Evolutionary conservation across 2,888 invertebrate species (phyloP).

Genomic region (Lycophotia porphyrea): DNA sequence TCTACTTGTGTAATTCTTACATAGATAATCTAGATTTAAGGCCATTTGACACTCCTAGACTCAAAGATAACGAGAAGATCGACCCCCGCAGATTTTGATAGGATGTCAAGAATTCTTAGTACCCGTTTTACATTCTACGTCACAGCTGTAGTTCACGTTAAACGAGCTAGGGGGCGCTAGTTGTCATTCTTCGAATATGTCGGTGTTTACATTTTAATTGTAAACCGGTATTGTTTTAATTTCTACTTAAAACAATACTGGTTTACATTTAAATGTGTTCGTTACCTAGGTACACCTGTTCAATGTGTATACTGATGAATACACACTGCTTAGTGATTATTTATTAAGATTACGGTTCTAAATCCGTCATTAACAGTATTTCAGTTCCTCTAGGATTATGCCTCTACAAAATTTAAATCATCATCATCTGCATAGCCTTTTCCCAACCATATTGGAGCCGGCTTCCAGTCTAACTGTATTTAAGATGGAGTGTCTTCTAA

Average conservation of each 20-base stretch:
- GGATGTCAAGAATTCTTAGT: background rate
- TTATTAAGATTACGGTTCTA: background rate
- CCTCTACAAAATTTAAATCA: background rate
- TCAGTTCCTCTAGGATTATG: background rate
- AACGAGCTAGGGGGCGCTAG: constrained; percentile 51
- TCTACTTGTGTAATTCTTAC: background rate
- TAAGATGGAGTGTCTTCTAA: background rate
- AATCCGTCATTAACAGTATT: background rate
- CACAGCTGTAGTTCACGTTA: constrained; percentile 42
- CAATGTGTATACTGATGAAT: background rate
- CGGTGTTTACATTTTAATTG: constrained; percentile 35
- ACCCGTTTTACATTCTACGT: constrained; percentile 28
- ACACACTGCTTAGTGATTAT: too few relatives aligned
- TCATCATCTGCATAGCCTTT: background rate
- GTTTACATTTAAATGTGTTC: background rate
- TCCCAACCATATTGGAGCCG: background rate
- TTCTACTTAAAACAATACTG: background rate
- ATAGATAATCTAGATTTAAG: background rate
- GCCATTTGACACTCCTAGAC: constrained; percentile 40
- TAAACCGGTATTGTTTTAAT: constrained; percentile 17
- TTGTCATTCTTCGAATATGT: constrained; percentile 28
- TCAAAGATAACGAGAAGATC: constrained; percentile 16
- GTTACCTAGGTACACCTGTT: background rate
- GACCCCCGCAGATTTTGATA: constrained; percentile 39
- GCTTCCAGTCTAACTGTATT: too few relatives aligned